phyloP scores from a whole-genome alignment of 2,888 invertebrate species.

The Harmothoe impar region DNA sequence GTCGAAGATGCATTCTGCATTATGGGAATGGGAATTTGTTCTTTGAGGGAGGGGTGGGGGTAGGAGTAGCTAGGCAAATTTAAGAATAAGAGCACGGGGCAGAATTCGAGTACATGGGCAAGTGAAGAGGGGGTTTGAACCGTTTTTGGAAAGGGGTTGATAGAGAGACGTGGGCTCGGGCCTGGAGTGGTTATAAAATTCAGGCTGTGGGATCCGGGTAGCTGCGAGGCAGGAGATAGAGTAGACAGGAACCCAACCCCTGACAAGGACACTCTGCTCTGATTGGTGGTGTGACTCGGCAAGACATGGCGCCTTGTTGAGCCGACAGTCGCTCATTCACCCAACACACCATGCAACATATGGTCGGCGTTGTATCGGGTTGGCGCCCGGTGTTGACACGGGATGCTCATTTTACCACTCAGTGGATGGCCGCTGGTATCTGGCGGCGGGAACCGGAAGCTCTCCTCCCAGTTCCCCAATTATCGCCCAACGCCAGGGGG shows the following conservation, averaged over 20 bases:
- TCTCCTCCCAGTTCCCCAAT: conserved; percentile 6
- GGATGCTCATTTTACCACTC: conserved; percentile 58
- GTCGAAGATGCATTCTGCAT: too few species aligned
- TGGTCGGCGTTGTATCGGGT: conserved; percentile 55
- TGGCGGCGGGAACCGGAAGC: conserved; percentile 45
- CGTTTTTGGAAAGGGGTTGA: too few species aligned
- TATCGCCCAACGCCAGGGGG: conserved; percentile 21
- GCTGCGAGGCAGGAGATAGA: background rate
- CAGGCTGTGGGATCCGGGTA: background rate
- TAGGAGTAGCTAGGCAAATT: too few species aligned
- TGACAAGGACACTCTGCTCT: conserved; percentile 34
- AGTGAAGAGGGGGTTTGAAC: too few species aligned
- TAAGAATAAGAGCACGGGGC: too few species aligned
- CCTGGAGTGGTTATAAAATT: background rate
- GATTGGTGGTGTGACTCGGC: conserved; percentile 57
- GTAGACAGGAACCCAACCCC: conserved; percentile 27
- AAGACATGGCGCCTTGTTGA: background rate
- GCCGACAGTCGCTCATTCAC: conserved; percentile 1
- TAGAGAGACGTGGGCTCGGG: background rate
- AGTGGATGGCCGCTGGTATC: conserved; percentile 27
- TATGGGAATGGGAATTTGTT: too few species aligned
- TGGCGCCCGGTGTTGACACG: conserved; percentile 44
- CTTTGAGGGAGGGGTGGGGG: too few species aligned
- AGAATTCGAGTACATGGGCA: too few species aligned
- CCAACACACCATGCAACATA: conserved; percentile 31